These are phyloP conservation scores for Ceryle rudis DNA, from an alignment of 2,797 vertebrate species.

Conservation along the genomic window DNA sequence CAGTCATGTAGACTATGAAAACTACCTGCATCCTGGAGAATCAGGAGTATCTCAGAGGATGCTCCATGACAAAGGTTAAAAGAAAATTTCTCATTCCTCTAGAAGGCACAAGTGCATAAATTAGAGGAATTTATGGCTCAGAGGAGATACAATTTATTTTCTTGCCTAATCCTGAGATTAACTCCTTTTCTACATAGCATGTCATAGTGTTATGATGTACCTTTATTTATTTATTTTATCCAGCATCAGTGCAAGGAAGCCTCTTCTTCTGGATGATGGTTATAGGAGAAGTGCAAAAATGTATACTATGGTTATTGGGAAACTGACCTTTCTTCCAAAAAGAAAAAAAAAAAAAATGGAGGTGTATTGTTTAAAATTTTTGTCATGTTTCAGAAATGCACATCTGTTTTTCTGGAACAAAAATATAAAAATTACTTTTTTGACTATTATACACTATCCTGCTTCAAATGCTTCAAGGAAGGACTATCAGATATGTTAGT, in stretches of 20 bases:
- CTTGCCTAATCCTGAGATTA: background rate
- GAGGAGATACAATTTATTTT: background rate
- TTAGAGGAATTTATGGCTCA: background rate
- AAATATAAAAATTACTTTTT: background rate
- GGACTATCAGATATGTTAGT: background rate
- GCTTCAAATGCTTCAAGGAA: background rate
- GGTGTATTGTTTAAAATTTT: background rate
- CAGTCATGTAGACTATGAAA: background rate
- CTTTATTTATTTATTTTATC: background rate
- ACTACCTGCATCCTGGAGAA: background rate
- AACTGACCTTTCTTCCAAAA: background rate
- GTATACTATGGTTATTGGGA: background rate
- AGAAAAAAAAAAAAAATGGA: background rate
- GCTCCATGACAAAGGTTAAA: background rate
- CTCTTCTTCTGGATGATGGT: background rate
- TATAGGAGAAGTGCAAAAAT: background rate
- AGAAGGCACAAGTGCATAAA: background rate
- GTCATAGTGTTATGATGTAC: background rate
- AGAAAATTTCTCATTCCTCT: background rate
- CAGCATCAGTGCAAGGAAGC: background rate
- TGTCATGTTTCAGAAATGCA: background rate
- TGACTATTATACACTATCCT: background rate
- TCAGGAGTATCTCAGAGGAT: background rate
- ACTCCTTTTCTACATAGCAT: background rate
- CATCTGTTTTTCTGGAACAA: background rate